Evolutionary conservation across 2,888 invertebrate genomes (phyloP).

Genomic region (Amitus sp.): DNA sequence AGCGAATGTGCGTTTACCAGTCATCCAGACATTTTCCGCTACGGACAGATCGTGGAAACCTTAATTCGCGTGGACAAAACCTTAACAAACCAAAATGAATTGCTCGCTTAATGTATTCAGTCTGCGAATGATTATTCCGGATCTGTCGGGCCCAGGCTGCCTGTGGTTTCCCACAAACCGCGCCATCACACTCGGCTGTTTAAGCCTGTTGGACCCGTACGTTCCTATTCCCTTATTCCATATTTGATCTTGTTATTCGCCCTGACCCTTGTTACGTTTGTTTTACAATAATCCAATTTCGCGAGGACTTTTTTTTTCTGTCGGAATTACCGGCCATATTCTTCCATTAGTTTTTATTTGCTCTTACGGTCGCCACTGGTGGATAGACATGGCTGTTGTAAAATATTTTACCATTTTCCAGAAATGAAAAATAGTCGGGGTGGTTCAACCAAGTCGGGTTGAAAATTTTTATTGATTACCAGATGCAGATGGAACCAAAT

Average conservation of each 20-base stretch:
- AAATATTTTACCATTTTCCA: too few relatives aligned
- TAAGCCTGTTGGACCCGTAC: constrained; percentile 28
- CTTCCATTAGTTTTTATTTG: constrained; percentile 3
- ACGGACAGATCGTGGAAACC: not conserved
- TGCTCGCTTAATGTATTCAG: constrained; percentile 61
- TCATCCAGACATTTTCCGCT: not conserved
- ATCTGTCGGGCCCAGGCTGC: constrained; percentile 55
- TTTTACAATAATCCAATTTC: constrained; percentile 44
- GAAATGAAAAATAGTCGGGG: too few relatives aligned
- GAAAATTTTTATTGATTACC: too few relatives aligned
- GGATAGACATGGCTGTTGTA: too few relatives aligned
- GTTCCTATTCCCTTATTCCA: constrained; percentile 34
- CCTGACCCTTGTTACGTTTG: constrained; percentile 34
- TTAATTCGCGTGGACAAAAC: constrained; percentile 50
- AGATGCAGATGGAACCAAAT: too few relatives aligned
- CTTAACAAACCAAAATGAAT: constrained; percentile 61
- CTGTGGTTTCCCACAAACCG: constrained; percentile 57
- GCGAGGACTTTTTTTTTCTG: constrained; percentile 11
- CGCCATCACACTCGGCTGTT: constrained; percentile 34
- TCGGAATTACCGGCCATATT: not conserved
- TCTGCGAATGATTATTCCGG: constrained; percentile 62
- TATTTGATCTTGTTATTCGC: constrained; percentile 55
- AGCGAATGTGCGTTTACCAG: not conserved
- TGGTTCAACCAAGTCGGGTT: too few relatives aligned
- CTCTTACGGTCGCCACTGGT: too few relatives aligned